phyloP scores from a whole-genome alignment of 35 echinoderm and acorn worm genomes.

The Heliocidaris tuberculata region DNA sequence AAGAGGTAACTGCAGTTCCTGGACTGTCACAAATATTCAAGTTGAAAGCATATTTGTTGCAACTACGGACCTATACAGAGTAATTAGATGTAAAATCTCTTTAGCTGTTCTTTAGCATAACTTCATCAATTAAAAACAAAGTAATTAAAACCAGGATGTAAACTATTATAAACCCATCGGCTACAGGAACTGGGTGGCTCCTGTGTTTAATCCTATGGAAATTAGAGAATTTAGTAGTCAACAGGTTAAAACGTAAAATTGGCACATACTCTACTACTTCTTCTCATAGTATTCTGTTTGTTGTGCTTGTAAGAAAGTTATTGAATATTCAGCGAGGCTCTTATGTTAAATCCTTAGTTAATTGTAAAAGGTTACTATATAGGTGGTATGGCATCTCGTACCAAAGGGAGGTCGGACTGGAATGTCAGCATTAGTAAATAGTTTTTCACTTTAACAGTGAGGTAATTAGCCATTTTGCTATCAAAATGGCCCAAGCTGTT shows the following conservation, averaged over 20 bases:
- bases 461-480: neutral
- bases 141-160: too few species aligned
- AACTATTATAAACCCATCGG: too few species aligned
- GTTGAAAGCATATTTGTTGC: neutral
- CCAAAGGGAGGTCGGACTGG: neutral
- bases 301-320: too few species aligned
- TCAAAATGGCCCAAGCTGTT: neutral
- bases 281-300: neutral
- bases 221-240: too few species aligned
- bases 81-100: too few species aligned
- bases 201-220: too few species aligned
- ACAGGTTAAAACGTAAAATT: neutral
- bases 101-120: too few species aligned
- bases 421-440: neutral
- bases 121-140: too few species aligned
- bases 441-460: neutral
- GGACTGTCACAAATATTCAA: neutral
- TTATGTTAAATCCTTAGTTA: too few species aligned
- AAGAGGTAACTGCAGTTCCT: too few species aligned
- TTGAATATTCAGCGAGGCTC: too few species aligned
- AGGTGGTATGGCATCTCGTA: neutral
- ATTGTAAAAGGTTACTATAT: neutral
- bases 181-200: too few species aligned
- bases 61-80: neutral
- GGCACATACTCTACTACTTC: neutral